phyloP scores from a whole-genome alignment of 1,140 invertebrate genomes.

The Drosophila tropicalis region DNA sequence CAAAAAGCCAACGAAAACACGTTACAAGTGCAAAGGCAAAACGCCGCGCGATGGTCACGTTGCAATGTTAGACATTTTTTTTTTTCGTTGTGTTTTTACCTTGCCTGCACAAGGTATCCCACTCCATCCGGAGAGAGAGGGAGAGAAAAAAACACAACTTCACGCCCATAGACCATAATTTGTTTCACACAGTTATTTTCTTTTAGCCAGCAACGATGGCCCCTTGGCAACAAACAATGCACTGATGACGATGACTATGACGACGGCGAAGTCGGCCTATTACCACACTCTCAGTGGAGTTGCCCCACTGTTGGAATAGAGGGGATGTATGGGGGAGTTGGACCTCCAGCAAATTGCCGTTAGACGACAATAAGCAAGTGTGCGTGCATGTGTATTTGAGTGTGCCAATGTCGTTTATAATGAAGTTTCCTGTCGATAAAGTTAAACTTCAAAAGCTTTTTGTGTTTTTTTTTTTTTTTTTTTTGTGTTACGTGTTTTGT shows the following conservation, averaged over 20 bases:
- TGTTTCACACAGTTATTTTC: slow-evolving; percentile 67
- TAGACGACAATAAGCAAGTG: slow-evolving; percentile 33
- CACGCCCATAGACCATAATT: slow-evolving; percentile 50
- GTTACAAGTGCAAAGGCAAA: slow-evolving; percentile 74
- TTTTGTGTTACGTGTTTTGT: slow-evolving; percentile 16
- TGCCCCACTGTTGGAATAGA: slow-evolving; percentile 4
- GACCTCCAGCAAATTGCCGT: slow-evolving; percentile 15
- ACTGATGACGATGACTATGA: slow-evolving; percentile 34
- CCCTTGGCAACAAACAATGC: slow-evolving; percentile 32
- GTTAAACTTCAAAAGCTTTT: slow-evolving; percentile 68
- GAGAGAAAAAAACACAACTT: slow-evolving; percentile 27
- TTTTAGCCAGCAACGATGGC: slow-evolving; percentile 17
- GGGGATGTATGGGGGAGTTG: neutral
- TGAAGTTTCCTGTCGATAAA: slow-evolving; percentile 80
- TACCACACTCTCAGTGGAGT: slow-evolving; percentile 48
- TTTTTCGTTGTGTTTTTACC: neutral
- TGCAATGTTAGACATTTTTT: slow-evolving; percentile 71
- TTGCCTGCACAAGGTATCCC: neutral
- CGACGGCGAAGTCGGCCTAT: slow-evolving; percentile 33
- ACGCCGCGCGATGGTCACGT: slow-evolving; percentile 65
- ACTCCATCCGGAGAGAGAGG: neutral
- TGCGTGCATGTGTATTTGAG: slow-evolving; percentile 32
- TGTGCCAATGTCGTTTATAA: slow-evolving; percentile 80
- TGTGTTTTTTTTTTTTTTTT: neutral
- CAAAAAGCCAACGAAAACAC: slow-evolving; percentile 59